Evolutionary conservation across 2,113 vertebrate genomes (phyloP).

Genomic region (Corynorhinus townsendii): DNA sequence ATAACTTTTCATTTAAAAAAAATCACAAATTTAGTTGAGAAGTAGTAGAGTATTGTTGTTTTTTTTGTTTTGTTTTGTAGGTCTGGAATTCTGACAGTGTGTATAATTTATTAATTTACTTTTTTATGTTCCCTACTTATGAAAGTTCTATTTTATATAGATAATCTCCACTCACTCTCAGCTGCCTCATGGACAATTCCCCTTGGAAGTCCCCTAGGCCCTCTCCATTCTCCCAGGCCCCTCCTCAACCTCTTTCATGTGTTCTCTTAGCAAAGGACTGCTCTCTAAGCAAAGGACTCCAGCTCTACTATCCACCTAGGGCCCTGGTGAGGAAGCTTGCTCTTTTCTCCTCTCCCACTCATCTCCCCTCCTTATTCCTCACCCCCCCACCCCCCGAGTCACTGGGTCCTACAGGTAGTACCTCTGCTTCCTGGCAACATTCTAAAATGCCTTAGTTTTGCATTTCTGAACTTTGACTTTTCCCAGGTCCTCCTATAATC

Average conservation of each 20-base stretch:
- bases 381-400: neutral
- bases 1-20: neutral
- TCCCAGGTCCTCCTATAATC: neutral
- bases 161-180: neutral
- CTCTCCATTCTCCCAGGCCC: neutral
- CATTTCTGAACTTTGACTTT: neutral
- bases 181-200: neutral
- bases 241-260: neutral
- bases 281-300: neutral
- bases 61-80: neutral
- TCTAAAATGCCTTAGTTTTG: neutral
- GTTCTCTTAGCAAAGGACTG: neutral
- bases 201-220: fast-evolving
- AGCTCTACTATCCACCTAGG: neutral
- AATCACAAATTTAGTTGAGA: neutral
- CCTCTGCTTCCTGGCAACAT: neutral
- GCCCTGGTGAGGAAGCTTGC: fast-evolving
- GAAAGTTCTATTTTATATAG: neutral
- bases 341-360: neutral
- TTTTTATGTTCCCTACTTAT: neutral
- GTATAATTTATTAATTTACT: neutral
- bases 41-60: neutral
- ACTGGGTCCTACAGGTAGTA: neutral
- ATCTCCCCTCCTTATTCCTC: too few species aligned
- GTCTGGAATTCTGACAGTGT: neutral